A percentile compares a stretch with the other conserved stretches of the same genome.
Conservation (phyloP, 2,113 vertebrate species). For the Sceloporus undulatus region DNA sequence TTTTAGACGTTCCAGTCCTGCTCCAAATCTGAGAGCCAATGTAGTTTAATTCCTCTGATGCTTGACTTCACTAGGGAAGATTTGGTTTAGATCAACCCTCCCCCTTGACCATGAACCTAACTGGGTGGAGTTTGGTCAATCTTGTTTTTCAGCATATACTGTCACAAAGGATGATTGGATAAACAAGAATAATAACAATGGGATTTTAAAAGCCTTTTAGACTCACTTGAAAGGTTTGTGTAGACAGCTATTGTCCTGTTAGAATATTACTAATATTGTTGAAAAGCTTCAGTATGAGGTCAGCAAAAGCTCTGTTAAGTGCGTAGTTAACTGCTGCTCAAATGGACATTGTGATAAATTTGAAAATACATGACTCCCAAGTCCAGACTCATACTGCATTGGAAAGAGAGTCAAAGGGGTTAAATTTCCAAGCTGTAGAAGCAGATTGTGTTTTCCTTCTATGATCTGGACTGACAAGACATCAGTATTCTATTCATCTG, state of each 20-base stretch:
- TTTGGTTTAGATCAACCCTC: background rate
- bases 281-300: background rate
- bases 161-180: background rate
- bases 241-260: background rate
- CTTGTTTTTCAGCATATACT: background rate
- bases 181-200: constrained; percentile 4
- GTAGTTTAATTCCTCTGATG: background rate
- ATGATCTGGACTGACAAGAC: constrained; percentile 89
- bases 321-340: background rate
- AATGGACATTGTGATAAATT: constrained; percentile 15
- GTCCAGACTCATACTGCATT: constrained; percentile 3
- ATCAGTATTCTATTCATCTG: constrained; percentile 94
- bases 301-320: background rate
- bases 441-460: constrained; percentile 86
- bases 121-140: background rate
- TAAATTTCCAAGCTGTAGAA: constrained; percentile 82
- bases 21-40: background rate
- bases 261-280: background rate
- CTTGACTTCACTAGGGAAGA: background rate
- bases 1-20: background rate
- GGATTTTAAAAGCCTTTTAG: background rate
- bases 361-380: constrained; percentile 19
- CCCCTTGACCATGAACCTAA: background rate
- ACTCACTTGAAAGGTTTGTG: no score
- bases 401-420: constrained; percentile 68